Conservation (phyloP, 1,140 invertebrate genomes). For the Lordiphosa clarofinis region DNA sequence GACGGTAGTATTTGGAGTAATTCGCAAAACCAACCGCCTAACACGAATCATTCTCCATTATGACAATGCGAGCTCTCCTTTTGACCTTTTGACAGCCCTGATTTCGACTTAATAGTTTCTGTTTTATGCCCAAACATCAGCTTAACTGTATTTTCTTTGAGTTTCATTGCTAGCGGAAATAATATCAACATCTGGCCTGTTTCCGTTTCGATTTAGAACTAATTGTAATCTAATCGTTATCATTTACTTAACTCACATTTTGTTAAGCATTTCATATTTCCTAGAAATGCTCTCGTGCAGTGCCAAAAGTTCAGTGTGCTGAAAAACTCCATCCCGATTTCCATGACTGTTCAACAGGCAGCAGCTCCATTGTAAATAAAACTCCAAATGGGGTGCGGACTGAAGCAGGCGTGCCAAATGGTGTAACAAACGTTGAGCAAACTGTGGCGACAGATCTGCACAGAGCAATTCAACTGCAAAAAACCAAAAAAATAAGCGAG, state of each 20-base stretch:
- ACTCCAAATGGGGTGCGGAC: constrained; percentile 90
- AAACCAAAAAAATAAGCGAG: constrained; percentile 67
- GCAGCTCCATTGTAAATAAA: constrained; percentile 91
- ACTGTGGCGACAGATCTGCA: constrained; percentile 86
- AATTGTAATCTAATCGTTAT: too few relatives aligned
- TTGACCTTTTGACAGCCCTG: too few relatives aligned
- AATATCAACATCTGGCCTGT: too few relatives aligned
- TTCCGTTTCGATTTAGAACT: too few relatives aligned
- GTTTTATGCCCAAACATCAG: too few relatives aligned
- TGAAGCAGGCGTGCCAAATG: constrained; percentile 88
- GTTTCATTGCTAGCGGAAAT: too few relatives aligned
- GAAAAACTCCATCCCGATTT: constrained; percentile 78
- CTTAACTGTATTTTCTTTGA: too few relatives aligned
- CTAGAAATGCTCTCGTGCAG: constrained; percentile 90
- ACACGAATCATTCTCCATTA: too few relatives aligned
- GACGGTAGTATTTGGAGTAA: too few relatives aligned
- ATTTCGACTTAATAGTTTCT: too few relatives aligned
- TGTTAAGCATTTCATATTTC: constrained; percentile 90
- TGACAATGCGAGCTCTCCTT: too few relatives aligned
- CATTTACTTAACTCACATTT: constrained; percentile 85
- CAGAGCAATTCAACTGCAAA: constrained; percentile 88
- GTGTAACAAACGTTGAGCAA: constrained; percentile 86
- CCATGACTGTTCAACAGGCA: constrained; percentile 84
- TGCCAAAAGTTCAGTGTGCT: constrained; percentile 84
- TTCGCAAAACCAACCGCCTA: too few relatives aligned